Conservation (phyloP, 2,113 vertebrate genomes). For the Prunella himalayana region DNA sequence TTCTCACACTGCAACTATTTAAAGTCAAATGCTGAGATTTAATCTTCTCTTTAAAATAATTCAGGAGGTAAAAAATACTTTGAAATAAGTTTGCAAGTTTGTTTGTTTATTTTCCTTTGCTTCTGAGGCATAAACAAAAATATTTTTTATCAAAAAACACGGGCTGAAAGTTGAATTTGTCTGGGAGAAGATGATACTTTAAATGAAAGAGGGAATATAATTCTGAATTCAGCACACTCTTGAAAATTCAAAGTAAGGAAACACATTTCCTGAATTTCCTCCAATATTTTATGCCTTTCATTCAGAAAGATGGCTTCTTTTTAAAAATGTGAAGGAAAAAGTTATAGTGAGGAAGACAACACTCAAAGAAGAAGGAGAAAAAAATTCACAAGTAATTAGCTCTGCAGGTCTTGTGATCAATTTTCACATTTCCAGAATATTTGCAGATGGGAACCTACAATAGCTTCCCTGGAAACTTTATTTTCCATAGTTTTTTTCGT, state of each 20-base stretch:
- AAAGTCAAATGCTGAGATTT: neutral
- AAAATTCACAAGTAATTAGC: neutral
- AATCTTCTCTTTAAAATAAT: constrained; percentile 1
- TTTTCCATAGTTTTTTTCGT: neutral
- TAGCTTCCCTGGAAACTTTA: neutral
- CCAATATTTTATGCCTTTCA: neutral
- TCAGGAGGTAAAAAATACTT: neutral
- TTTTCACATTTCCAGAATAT: neutral
- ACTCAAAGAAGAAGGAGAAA: neutral
- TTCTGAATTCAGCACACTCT: neutral
- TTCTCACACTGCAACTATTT: neutral
- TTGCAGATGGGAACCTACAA: neutral
- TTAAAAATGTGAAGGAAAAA: neutral
- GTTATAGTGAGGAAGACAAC: neutral
- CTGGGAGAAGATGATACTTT: neutral
- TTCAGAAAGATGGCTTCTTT: neutral
- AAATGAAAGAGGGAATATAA: neutral
- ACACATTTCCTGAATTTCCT: neutral
- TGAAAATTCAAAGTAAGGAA: neutral
- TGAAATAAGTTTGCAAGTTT: neutral
- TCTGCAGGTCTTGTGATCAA: neutral
- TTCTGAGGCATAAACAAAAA: neutral
- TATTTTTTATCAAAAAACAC: neutral
- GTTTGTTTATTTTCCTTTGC: neutral
- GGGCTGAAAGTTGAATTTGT: neutral